Conservation (phyloP, 2,888 invertebrate species). For the Eristalis arbustorum region DNA sequence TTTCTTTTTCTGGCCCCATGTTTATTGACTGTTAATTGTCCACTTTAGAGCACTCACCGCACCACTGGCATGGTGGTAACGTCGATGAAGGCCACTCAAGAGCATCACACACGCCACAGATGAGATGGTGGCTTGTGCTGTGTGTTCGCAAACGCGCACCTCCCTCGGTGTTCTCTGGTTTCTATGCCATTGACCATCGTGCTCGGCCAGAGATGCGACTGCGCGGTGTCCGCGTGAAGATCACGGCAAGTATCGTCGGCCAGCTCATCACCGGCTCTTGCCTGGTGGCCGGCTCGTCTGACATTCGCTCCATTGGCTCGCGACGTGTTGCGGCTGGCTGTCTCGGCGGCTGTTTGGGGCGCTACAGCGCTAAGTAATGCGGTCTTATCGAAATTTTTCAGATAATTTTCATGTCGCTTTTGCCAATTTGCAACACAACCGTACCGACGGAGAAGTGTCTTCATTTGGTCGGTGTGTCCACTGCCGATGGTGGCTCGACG, state of each 20-base stretch:
- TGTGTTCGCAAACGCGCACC: not conserved
- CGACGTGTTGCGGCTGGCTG: conserved; percentile 49
- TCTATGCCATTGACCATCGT: conserved; percentile 65
- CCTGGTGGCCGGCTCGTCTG: not conserved
- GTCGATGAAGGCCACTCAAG: conserved; percentile 56
- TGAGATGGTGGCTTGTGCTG: not conserved
- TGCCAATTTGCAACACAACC: conserved; percentile 66
- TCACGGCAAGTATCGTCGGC: conserved; percentile 41
- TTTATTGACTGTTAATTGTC: conserved; percentile 37
- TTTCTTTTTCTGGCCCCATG: not conserved
- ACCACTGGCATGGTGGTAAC: conserved; percentile 38
- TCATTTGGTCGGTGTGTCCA: conserved; percentile 39
- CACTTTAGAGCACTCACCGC: conserved; percentile 30
- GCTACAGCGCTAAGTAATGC: conserved; percentile 63
- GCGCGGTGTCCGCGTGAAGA: conserved; percentile 35
- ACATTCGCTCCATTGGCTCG: not conserved
- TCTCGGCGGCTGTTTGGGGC: conserved; percentile 49
- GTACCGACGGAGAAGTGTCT: conserved; percentile 48
- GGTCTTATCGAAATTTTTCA: conserved; percentile 70
- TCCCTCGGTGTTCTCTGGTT: not conserved
- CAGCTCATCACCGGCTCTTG: conserved; percentile 6
- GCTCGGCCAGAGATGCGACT: conserved; percentile 9
- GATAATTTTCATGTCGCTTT: conserved; percentile 69
- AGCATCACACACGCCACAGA: conserved; percentile 14
- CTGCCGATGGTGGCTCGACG: not conserved